Base-by-base conservation (phyloP, 2,113 vertebrate species). In the Elachura formosa region DNA sequence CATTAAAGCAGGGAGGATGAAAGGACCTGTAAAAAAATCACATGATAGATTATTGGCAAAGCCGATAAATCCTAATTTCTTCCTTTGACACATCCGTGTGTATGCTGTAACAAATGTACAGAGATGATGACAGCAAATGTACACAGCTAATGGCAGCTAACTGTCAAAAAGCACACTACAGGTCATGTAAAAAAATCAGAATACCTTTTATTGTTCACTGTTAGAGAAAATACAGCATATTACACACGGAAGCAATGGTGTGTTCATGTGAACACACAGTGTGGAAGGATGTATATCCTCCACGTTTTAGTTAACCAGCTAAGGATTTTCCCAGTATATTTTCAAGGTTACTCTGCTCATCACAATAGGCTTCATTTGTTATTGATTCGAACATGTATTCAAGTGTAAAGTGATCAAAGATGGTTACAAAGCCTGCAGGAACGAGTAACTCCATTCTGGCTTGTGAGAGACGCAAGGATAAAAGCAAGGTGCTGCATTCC, bases 131-230 rank as follows among this genome's bases (percentile, higher is more conserved):
- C n/a, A n/a, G n/a, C n/a, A n/a, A n/a, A n/a, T n/a, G n/a, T n/a
- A n/a, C n/a, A n/a, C 85, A 84, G 72, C 11, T 54, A 36, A 21
- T 54, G 67, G 90, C 31, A 89, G 41, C 55, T 34, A 46, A 41
- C 38, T 78, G 77, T 78, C 78, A 77, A 79, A 93, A 89, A 87
- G 68, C 80, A 94, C 43, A 83, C 66, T 22, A 63, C 36, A 83
- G 40, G 56, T 25, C 16, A 66, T 17, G 24, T 78, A 20, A 80
- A 96, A 96, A 97, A 97, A 90, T 7, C 92, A 87, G 41, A 93
- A 91, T 34, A 45, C 62, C 95, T 92, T 96, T 98, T 98, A 98
- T 98, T 98, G 77, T 94, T 94, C 72, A 77, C 91, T 78, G 52
- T 91, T 87, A 87, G 82, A 63, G 84, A 94, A 89, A 96, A 88